Base-by-base conservation (phyloP, 2,888 invertebrate species). In the Trichogramma evanescens region DNA sequence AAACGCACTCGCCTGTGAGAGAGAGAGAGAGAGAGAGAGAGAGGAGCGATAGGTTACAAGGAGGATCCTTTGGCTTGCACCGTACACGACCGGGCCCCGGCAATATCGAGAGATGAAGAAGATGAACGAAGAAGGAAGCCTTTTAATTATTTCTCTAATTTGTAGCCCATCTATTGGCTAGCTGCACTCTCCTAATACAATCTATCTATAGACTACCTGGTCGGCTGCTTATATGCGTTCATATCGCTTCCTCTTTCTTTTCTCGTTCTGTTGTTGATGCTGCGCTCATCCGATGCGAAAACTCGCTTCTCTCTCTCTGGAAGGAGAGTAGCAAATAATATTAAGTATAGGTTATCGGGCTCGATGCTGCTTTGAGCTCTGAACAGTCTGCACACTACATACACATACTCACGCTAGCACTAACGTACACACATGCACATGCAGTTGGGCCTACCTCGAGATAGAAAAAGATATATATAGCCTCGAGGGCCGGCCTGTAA, bases 131-230 rank as follows among this genome's bases (percentile, higher is more conserved):
- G 26, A 26, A 66, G 67, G 68, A 66, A 66, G 68, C 67, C 72
- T 73, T 72, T 74, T 74, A 74, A 75, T 75, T 75, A 75, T 74
- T 74, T 73, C 66, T 66, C 72, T 75, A 75, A 75, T 75, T 74
- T 74, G 74, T 71, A 69, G 70, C 62, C 68, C 70, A 73, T 72
- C 67, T 69, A 65, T 61, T 65, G 68, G 62, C 58, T 63, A 63
- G 62, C 62, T 62, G 61, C 26, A 54, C 62, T 63, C 65, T 64
- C 65, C 65, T 64, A 58, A 64, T 60, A 26, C 26, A 26, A 26
- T 26, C 26, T 26, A 26, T 26, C 26, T 26, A 26, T 26, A 26
- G 26, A 26, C 26, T 26, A 26, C 26, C 26, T 26, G 26, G 26
- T 26, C 26, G 26, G 26, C 45, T 45, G 45, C 45, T 45, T 45